Evolutionary conservation across 2,888 invertebrate species (phyloP).

Genomic region (Dastarcus helophoroides): DNA sequence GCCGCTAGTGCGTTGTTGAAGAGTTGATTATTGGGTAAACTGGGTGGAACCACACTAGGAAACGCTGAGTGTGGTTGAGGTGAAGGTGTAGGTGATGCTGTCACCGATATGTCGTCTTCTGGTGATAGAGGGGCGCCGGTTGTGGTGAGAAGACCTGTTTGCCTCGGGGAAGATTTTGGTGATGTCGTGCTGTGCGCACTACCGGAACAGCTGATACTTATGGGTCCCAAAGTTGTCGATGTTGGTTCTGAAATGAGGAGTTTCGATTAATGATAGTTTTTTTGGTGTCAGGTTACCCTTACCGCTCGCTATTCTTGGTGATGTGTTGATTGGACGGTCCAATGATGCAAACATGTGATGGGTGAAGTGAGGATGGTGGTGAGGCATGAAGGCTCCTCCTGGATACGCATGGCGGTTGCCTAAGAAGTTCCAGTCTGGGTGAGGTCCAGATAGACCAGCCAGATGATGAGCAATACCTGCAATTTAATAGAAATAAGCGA

Average conservation of each 20-base stretch:
- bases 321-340: constrained; percentile 44
- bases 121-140: constrained; percentile 40
- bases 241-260: constrained; percentile 29
- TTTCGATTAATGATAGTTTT: background rate
- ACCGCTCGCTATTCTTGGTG: constrained; percentile 41
- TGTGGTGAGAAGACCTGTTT: constrained; percentile 37
- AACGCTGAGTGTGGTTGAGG: constrained; percentile 38
- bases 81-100: constrained; percentile 49
- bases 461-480: constrained; percentile 66
- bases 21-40: constrained; percentile 32
- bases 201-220: constrained; percentile 38
- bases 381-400: constrained; percentile 41
- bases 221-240: constrained; percentile 34
- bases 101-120: constrained; percentile 54
- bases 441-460: constrained; percentile 57
- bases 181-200: constrained; percentile 65
- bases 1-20: constrained; percentile 53
- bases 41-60: constrained; percentile 31
- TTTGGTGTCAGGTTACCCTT: constrained; percentile 19
- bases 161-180: constrained; percentile 45
- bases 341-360: constrained; percentile 38
- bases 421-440: constrained; percentile 47
- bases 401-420: constrained; percentile 40
- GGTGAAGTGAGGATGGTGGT: constrained; percentile 43
- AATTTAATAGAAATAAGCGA: no score